phyloP scores from a whole-genome alignment of 2,888 invertebrate genomes.

The Temnothorax rugatulus region DNA sequence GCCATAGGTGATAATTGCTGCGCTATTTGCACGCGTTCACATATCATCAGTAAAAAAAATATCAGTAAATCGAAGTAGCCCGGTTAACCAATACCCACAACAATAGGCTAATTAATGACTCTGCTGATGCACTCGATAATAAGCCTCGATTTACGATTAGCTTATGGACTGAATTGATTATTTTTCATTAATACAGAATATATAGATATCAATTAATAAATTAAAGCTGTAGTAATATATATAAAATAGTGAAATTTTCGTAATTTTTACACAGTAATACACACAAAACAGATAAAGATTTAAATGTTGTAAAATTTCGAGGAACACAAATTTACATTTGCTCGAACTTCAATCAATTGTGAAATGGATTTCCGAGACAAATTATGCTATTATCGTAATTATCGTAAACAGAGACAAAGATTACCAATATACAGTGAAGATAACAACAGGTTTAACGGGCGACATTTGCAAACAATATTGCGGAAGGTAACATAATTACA shows the following conservation, averaged over 20 bases:
- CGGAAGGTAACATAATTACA: constrained; percentile 1
- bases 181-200: not conserved
- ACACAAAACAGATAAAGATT: not conserved
- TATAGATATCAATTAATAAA: constrained; percentile 18
- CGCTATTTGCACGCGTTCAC: not conserved
- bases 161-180: not conserved
- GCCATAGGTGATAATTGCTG: constrained; percentile 31
- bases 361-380: not conserved
- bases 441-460: not conserved
- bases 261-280: not conserved
- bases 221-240: not conserved
- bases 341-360: not conserved
- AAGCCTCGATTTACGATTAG: constrained; percentile 23
- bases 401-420: not conserved
- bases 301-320: not conserved
- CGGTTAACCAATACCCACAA: constrained; percentile 14
- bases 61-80: constrained; percentile 11
- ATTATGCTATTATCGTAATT: not conserved
- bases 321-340: not conserved
- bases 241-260: not conserved
- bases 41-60: constrained; percentile 14
- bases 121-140: constrained; percentile 27
- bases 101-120: constrained; percentile 41
- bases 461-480: not conserved
- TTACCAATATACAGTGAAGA: not conserved